Conservation (phyloP, 2,888 invertebrate genomes). For the Zele albiditarsus region DNA sequence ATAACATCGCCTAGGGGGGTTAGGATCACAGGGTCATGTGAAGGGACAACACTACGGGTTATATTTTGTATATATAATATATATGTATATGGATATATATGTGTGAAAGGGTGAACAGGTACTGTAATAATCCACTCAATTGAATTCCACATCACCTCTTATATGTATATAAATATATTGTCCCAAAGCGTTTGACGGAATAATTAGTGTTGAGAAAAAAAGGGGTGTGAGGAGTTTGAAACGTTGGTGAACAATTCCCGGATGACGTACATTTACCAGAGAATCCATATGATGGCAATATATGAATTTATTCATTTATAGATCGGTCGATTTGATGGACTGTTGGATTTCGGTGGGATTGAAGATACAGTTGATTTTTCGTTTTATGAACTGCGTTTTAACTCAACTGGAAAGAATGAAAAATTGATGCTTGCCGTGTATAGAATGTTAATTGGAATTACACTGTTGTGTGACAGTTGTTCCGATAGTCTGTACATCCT, state of each 20-base stretch:
- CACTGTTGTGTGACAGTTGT: too few species aligned
- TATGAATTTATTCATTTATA: not conserved
- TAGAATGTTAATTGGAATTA: too few species aligned
- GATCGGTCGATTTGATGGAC: too few species aligned
- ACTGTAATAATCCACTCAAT: conserved; percentile 19
- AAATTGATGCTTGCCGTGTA: too few species aligned
- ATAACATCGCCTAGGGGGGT: conserved; percentile 31
- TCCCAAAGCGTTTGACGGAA: not conserved
- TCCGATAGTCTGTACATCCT: too few species aligned
- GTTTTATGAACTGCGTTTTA: too few species aligned
- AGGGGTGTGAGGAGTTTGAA: too few species aligned
- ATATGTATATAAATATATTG: not conserved
- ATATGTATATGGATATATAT: not conserved
- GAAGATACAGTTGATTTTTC: too few species aligned
- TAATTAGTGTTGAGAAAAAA: not conserved
- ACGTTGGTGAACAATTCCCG: too few species aligned
- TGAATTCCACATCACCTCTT: conserved; percentile 18
- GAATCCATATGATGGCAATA: not conserved
- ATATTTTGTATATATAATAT: not conserved
- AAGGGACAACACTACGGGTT: conserved; percentile 32
- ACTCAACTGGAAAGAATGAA: too few species aligned
- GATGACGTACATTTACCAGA: too few species aligned
- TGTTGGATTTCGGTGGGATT: too few species aligned
- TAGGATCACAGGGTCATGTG: conserved; percentile 20
- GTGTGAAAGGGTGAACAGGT: conserved; percentile 9